Evolutionary conservation across 2,113 vertebrate species (phyloP).

Genomic region (Aspidoscelis tigris): DNA sequence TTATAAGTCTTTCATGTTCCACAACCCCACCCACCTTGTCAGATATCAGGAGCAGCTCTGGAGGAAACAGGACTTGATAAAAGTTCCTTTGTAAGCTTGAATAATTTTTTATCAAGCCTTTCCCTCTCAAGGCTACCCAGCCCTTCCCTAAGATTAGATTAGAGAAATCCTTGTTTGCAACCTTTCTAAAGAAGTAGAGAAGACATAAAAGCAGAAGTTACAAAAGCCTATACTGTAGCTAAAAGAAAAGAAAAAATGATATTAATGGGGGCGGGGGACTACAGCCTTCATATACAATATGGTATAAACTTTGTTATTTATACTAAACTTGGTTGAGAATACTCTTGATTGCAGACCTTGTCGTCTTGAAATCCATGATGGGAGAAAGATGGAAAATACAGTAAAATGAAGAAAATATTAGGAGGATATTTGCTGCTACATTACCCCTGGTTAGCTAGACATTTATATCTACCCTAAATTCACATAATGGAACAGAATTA

Average conservation of each 20-base stretch:
- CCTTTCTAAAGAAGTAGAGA: constrained; percentile 8
- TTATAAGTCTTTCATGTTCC: constrained; percentile 25
- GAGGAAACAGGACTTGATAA: constrained; percentile 45
- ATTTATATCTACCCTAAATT: too few relatives aligned
- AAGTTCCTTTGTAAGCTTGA: constrained; percentile 35
- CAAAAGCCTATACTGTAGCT: constrained; percentile 12
- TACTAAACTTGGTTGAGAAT: too few relatives aligned
- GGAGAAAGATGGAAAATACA: too few relatives aligned
- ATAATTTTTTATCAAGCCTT: constrained; percentile 62
- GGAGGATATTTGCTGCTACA: too few relatives aligned
- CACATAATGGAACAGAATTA: too few relatives aligned
- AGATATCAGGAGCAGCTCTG: constrained; percentile 29
- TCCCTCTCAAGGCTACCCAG: constrained; percentile 48
- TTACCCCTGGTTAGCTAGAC: too few relatives aligned
- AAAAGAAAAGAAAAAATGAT: constrained; percentile 7
- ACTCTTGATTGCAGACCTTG: too few relatives aligned
- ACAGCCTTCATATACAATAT: too few relatives aligned
- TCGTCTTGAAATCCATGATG: too few relatives aligned
- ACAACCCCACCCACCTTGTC: constrained; percentile 22
- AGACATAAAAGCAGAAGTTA: constrained; percentile 27
- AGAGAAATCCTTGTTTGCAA: constrained; percentile 29
- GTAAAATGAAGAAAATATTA: too few relatives aligned
- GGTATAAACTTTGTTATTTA: too few relatives aligned
- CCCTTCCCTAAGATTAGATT: constrained; percentile 55
- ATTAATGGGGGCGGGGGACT: neutral